phyloP scores from a whole-genome alignment of 2,113 vertebrate species.

The Egretta garzetta region DNA sequence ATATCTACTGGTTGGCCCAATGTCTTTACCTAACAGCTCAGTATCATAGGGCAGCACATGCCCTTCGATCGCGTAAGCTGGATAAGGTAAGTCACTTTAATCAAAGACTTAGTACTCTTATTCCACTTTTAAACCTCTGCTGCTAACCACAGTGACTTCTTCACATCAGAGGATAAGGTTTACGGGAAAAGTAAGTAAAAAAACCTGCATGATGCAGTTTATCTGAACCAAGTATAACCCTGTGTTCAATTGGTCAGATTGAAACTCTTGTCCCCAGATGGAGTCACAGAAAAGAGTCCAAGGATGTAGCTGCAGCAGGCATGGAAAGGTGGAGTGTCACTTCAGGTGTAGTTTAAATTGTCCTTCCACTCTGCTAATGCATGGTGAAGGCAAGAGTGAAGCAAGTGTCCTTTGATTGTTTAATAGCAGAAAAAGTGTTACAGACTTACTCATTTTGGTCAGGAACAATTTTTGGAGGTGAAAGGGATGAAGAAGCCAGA shows the following conservation, averaged over 20 bases:
- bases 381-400: background rate
- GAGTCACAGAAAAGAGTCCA: background rate
- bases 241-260: rapidly evolving
- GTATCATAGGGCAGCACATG: constrained; percentile 97
- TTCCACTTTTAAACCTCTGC: background rate
- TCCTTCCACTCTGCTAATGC: background rate
- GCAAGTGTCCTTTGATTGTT: background rate
- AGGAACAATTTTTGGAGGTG: background rate
- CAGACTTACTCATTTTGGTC: background rate
- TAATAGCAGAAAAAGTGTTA: background rate
- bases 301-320: background rate
- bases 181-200: background rate
- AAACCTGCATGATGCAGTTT: background rate
- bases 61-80: constrained; percentile 91
- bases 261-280: background rate
- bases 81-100: constrained; percentile 85
- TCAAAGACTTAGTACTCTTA: background rate
- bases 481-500: background rate
- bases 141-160: background rate
- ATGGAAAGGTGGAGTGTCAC: background rate
- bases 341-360: background rate
- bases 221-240: background rate
- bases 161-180: background rate
- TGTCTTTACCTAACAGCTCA: constrained; percentile 97
- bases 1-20: constrained; percentile 97